These are phyloP conservation scores for Otis tarda DNA, from an alignment of 2,113 vertebrate species.

Conservation along the genomic window DNA sequence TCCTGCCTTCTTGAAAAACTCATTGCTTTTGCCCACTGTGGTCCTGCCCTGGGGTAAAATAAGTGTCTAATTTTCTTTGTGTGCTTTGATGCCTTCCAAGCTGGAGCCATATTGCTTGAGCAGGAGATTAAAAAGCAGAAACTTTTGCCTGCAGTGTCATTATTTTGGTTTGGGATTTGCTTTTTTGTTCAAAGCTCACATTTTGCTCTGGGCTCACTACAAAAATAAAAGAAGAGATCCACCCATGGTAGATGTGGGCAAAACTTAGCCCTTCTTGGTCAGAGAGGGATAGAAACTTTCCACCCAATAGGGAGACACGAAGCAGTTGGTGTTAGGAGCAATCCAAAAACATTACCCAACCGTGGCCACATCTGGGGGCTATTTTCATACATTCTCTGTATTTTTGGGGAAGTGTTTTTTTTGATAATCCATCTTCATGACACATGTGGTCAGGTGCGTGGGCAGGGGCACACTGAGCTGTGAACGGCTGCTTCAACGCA, in stretches of 20 bases:
- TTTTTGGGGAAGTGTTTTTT: not conserved
- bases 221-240: constrained; percentile 58
- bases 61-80: not conserved
- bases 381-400: constrained; percentile 14
- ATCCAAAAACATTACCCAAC: constrained; percentile 34
- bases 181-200: constrained; percentile 44
- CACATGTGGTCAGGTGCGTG: not conserved
- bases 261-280: constrained; percentile 36
- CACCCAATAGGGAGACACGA: not conserved
- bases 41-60: not conserved
- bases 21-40: not conserved
- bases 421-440: not conserved
- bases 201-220: constrained; percentile 39
- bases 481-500: accelerated
- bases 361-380: constrained; percentile 14
- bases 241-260: constrained; percentile 57
- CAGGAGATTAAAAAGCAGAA: constrained; percentile 35
- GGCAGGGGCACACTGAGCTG: not conserved
- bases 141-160: constrained; percentile 25
- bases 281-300: constrained; percentile 55
- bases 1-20: not conserved
- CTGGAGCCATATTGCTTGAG: not conserved
- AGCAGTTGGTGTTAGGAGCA: not conserved
- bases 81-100: constrained; percentile 22
- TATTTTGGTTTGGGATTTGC: constrained; percentile 45